These are phyloP conservation scores for Turnix velox DNA, from an alignment of 2,113 vertebrate species.

Conservation along the genomic window DNA sequence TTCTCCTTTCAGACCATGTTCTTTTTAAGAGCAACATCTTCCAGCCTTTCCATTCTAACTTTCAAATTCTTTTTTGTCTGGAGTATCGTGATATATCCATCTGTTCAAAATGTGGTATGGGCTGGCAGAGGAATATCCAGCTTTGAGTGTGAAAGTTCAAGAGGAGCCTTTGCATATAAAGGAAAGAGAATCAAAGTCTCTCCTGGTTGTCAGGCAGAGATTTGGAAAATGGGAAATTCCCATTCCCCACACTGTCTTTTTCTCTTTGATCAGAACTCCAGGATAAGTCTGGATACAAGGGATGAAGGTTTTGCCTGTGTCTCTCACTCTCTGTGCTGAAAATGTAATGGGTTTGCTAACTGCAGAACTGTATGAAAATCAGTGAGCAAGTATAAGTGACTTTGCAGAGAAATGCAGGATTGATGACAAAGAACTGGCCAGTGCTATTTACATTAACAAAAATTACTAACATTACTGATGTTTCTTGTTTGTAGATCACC, in stretches of 20 bases:
- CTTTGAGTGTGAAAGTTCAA: slow-evolving; percentile 2
- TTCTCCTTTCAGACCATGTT: not conserved
- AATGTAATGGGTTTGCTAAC: not conserved
- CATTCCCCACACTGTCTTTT: not conserved
- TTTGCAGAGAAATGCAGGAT: not conserved
- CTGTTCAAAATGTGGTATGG: not conserved
- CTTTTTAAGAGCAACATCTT: not conserved
- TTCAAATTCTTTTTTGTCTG: not conserved
- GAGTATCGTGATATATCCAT: not conserved
- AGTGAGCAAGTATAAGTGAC: not conserved
- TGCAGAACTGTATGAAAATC: not conserved
- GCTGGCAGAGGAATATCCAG: not conserved
- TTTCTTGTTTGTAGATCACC: slow-evolving; percentile 80
- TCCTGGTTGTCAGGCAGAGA: not conserved
- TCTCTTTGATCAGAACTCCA: not conserved
- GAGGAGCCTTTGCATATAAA: not conserved
- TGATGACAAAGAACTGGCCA: not conserved
- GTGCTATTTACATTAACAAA: not conserved
- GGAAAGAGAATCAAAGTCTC: not conserved
- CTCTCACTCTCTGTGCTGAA: not conserved
- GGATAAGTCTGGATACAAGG: not conserved
- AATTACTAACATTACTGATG: not conserved
- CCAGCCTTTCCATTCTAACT: not conserved
- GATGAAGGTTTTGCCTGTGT: not conserved
- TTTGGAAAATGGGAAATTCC: not conserved